phyloP scores from a whole-genome alignment of 2,888 invertebrate species.

The Bugula neritina region DNA sequence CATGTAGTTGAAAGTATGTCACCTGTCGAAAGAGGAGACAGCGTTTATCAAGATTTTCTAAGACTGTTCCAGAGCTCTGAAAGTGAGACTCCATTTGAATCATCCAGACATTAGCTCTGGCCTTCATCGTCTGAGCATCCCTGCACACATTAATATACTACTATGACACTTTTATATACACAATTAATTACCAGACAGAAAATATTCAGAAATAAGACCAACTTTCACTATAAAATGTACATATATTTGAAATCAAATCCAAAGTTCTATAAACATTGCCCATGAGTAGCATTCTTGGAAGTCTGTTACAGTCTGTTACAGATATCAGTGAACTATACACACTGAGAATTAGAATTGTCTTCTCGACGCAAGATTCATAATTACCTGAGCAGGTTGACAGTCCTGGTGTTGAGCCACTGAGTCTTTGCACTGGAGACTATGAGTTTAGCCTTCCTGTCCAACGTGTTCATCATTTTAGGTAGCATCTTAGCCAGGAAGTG shows the following conservation, averaged over 20 bases:
- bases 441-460: conserved; percentile 56
- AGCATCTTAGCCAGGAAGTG: conserved; percentile 67
- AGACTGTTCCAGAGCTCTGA: conserved; percentile 37
- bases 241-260: neutral
- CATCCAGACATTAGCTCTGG: conserved; percentile 61
- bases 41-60: conserved; percentile 59
- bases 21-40: conserved; percentile 59
- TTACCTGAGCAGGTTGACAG: conserved; percentile 58
- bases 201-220: too few relatives aligned
- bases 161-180: too few relatives aligned
- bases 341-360: too few relatives aligned
- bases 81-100: conserved; percentile 59
- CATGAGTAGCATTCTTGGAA: neutral
- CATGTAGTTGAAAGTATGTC: too few relatives aligned
- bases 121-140: conserved; percentile 59
- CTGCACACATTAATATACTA: too few relatives aligned
- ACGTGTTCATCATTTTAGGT: conserved; percentile 58
- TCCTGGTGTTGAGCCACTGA: conserved; percentile 56
- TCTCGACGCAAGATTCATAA: too few relatives aligned
- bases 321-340: neutral
- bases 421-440: conserved; percentile 50
- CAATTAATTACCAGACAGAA: too few relatives aligned
- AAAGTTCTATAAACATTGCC: neutral
- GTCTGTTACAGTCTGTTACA: neutral
- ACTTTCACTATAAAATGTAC: too few relatives aligned